phyloP scores from a whole-genome alignment of 2,113 vertebrate species.

The Ciconia boyciana region DNA sequence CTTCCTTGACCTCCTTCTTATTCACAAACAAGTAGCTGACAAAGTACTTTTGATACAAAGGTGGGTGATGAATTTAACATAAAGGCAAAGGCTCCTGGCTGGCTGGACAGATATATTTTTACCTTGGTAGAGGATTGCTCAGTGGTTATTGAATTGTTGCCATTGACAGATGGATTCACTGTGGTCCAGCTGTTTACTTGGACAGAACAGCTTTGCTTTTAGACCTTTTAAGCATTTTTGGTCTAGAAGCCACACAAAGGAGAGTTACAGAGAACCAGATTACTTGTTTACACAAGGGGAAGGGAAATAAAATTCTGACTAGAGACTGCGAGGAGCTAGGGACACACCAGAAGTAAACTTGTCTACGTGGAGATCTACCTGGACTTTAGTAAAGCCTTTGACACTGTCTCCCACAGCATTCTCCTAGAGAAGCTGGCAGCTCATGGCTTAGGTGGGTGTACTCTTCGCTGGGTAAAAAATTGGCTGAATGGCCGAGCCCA shows the following conservation, averaged over 20 bases:
- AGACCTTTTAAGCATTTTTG: neutral
- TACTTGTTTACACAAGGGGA: neutral
- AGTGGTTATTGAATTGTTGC: neutral
- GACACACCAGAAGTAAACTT: neutral
- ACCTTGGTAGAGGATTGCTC: neutral
- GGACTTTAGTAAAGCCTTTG: too few relatives aligned
- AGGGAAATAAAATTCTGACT: neutral
- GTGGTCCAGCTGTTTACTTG: slow-evolving; percentile 2
- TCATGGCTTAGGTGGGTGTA: too few relatives aligned
- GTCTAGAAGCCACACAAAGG: neutral
- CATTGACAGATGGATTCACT: neutral
- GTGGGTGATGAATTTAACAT: neutral
- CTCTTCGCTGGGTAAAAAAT: too few relatives aligned
- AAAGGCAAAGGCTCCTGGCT: neutral
- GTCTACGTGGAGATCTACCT: neutral
- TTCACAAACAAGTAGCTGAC: neutral
- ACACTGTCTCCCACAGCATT: too few relatives aligned
- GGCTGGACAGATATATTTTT: neutral
- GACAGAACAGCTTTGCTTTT: neutral
- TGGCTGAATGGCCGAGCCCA: too few relatives aligned
- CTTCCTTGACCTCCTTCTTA: neutral
- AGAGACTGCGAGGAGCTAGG: neutral
- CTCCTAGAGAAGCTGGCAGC: too few relatives aligned
- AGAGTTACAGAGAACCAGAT: neutral
- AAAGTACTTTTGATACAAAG: neutral